Evolutionary conservation across 1,140 invertebrate species (phyloP).

Genomic region (Euwallacea similis): DNA sequence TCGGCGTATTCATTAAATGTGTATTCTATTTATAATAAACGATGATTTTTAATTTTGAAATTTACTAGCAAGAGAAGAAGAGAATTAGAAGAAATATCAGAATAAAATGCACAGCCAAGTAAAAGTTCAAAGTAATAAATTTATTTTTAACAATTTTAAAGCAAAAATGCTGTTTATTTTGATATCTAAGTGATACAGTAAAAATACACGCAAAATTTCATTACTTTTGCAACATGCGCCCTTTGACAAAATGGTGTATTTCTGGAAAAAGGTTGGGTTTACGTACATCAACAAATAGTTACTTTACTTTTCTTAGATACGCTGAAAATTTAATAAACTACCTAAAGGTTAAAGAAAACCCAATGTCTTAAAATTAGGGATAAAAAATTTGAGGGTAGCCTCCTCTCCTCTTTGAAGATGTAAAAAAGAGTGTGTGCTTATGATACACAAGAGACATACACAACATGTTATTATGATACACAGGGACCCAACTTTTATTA

Average conservation of each 20-base stretch:
- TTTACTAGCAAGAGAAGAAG: neutral
- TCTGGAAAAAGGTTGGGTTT: neutral
- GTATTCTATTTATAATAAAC: neutral
- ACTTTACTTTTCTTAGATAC: neutral
- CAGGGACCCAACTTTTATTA: too few species aligned
- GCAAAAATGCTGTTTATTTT: too few species aligned
- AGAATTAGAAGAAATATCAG: neutral
- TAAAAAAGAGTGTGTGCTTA: too few species aligned
- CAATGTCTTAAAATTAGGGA: neutral
- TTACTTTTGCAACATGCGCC: too few species aligned
- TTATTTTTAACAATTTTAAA: too few species aligned
- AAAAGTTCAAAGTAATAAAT: neutral
- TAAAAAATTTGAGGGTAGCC: neutral
- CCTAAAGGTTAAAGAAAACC: neutral
- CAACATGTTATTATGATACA: too few species aligned
- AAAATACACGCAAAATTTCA: neutral
- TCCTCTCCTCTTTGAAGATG: too few species aligned
- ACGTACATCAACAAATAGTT: neutral
- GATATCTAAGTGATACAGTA: neutral
- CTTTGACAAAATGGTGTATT: too few species aligned
- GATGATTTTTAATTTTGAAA: neutral
- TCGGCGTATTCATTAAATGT: slow-evolving; percentile 1
- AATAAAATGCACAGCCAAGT: neutral
- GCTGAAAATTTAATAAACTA: neutral
- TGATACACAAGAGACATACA: too few species aligned